Evolutionary conservation across 2,888 invertebrate genomes (phyloP).

Genomic region (Diogma glabrata): DNA sequence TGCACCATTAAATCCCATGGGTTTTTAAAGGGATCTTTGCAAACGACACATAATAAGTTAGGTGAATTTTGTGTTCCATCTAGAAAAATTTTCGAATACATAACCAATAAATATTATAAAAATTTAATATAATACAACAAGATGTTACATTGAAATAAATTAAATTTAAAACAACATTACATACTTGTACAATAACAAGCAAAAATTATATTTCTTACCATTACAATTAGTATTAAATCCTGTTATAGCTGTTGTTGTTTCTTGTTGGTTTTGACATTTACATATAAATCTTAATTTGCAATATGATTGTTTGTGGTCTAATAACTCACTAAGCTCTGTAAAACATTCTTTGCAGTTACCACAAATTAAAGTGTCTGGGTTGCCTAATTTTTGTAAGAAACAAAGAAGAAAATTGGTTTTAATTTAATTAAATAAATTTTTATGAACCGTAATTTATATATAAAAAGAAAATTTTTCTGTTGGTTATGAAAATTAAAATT

Average conservation of each 20-base stretch:
- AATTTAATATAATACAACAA: no score
- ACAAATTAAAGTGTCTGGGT: constrained; percentile 66
- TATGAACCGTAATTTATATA: no score
- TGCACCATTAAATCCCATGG: constrained; percentile 62
- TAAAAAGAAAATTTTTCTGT: no score
- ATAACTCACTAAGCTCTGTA: constrained; percentile 56
- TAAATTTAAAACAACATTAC: background rate
- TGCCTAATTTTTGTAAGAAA: no score
- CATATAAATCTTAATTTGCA: constrained; percentile 62
- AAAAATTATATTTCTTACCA: background rate
- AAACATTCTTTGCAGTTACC: constrained; percentile 67
- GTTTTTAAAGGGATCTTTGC: constrained; percentile 52
- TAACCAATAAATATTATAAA: background rate
- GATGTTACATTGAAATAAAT: no score
- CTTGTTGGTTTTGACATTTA: constrained; percentile 58
- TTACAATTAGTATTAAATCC: constrained; percentile 1
- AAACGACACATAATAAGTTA: constrained; percentile 50
- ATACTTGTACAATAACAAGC: background rate
- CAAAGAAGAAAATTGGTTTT: no score
- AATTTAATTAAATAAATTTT: no score
- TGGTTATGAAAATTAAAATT: no score
- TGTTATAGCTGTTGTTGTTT: constrained; percentile 36
- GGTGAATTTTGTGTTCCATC: constrained; percentile 30
- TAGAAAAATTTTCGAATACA: constrained; percentile 1
- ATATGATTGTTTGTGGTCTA: constrained; percentile 62